A percentile compares a stretch with the other conserved stretches of the same genome.
Conservation (phyloP, 2,888 invertebrate species). For the Drosophila limbata region DNA sequence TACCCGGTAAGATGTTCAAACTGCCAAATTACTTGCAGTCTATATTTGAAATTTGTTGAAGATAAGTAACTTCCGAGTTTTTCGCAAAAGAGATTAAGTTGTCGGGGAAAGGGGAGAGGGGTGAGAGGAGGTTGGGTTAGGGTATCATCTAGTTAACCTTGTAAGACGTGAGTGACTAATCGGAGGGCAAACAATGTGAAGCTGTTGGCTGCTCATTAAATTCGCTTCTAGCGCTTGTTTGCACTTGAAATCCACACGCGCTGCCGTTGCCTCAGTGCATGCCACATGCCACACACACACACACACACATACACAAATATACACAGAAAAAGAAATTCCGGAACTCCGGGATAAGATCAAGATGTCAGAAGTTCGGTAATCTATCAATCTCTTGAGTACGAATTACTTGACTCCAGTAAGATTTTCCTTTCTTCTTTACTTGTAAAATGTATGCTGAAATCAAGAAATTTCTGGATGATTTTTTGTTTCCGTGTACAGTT, state of each 20-base stretch:
- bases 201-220: conserved; percentile 51
- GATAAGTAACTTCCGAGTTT: background rate
- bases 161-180: conserved; percentile 40
- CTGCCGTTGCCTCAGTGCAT: conserved; percentile 24
- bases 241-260: conserved; percentile 62
- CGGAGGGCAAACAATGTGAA: conserved; percentile 35
- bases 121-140: background rate
- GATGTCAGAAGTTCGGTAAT: too few species aligned
- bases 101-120: background rate
- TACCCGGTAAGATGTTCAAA: background rate
- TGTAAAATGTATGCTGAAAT: too few species aligned
- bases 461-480: too few species aligned
- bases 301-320: conserved; percentile 4
- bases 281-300: conserved; percentile 27
- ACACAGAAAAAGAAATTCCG: too few species aligned
- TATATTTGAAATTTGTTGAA: background rate
- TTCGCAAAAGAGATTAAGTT: background rate
- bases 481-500: background rate
- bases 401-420: too few species aligned
- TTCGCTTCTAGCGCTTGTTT: conserved; percentile 48
- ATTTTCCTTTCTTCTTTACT: too few species aligned
- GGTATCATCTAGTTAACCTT: background rate
- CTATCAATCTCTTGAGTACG: too few species aligned
- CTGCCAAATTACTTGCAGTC: background rate
- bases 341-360: too few species aligned